Conservation (phyloP, 2,888 invertebrate genomes). For the Norana najaformis region DNA sequence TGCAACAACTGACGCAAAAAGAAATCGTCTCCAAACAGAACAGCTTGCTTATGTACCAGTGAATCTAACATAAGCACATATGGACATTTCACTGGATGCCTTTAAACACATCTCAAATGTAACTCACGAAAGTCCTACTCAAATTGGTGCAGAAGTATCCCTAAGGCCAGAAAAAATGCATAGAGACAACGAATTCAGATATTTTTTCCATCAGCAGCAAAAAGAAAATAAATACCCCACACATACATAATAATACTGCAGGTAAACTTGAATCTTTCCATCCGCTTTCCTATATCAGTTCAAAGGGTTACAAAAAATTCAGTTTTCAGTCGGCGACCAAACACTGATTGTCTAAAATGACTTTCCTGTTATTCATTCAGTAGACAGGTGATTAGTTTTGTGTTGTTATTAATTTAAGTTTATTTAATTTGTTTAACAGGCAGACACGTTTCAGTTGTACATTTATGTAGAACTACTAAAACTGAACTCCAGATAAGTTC, state of each 20-base stretch:
- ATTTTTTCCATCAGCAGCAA: not conserved
- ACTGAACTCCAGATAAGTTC: not conserved
- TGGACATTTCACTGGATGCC: no score
- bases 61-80: no score
- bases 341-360: no score
- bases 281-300: not conserved
- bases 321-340: not conserved
- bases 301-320: not conserved
- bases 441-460: not conserved
- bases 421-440: not conserved
- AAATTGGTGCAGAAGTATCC: not conserved
- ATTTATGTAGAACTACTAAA: not conserved
- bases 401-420: no score
- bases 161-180: not conserved
- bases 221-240: constrained; percentile 1
- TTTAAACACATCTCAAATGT: not conserved
- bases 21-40: not conserved
- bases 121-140: not conserved
- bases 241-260: constrained; percentile 13
- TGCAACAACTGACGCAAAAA: not conserved
- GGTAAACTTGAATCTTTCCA: not conserved
- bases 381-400: no score
- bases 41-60: no score
- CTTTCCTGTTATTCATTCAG: no score
- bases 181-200: not conserved